Conservation (phyloP, 1,140 invertebrate species). For the Cotesia glomerata region DNA sequence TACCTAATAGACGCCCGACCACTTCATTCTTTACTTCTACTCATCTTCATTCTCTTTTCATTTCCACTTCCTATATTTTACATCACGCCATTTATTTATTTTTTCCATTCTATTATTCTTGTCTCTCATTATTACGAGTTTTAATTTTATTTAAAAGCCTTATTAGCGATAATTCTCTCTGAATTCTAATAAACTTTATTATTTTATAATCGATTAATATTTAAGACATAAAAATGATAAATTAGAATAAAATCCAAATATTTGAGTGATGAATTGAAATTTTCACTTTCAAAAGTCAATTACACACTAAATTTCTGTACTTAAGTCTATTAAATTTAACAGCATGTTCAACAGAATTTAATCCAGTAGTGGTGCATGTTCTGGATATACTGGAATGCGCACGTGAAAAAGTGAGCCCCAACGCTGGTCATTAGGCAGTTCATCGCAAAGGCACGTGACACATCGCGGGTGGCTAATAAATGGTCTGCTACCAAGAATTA, state of each 20-base stretch:
- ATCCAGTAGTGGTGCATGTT: not conserved
- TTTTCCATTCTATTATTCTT: not conserved
- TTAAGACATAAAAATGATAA: no score
- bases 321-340: no score
- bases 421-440: not conserved
- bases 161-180: no score
- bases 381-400: not conserved
- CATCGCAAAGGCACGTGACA: constrained; percentile 27
- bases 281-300: no score
- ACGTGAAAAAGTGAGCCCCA: not conserved
- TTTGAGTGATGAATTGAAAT: no score
- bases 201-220: no score
- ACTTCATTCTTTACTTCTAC: constrained; percentile 18
- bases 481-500: constrained; percentile 34
- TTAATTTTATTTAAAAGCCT: no score
- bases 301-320: no score
- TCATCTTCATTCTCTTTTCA: not conserved
- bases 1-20: constrained; percentile 22
- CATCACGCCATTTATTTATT: not conserved
- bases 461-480: constrained; percentile 39
- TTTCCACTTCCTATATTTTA: constrained; percentile 6
- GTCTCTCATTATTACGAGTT: not conserved
- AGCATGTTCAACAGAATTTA: no score
- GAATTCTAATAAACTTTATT: no score
- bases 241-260: no score